phyloP scores from a whole-genome alignment of 2,888 invertebrate genomes.

The Chelonus formosanus region DNA sequence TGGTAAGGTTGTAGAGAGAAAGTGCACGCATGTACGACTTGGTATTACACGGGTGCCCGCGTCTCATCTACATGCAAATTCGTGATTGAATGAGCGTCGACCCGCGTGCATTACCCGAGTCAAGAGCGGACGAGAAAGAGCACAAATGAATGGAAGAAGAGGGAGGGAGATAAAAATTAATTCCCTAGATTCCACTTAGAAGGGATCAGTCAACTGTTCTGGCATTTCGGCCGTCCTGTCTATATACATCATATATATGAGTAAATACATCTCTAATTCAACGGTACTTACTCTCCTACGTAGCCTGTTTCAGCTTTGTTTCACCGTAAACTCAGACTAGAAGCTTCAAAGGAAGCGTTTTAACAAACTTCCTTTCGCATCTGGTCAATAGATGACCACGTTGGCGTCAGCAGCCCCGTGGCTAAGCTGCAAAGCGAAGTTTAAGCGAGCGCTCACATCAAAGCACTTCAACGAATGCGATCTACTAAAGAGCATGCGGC shows the following conservation, averaged over 20 bases:
- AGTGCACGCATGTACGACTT: constrained; percentile 14
- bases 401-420: constrained; percentile 29
- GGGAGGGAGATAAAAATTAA: too few relatives aligned
- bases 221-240: too few relatives aligned
- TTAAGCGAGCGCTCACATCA: constrained; percentile 40
- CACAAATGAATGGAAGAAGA: too few relatives aligned
- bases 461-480: constrained; percentile 37
- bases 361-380: constrained; percentile 14
- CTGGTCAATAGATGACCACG: constrained; percentile 19
- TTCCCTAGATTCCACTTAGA: too few relatives aligned
- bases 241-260: too few relatives aligned
- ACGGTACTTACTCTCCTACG: not conserved
- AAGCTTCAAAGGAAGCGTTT: constrained; percentile 10
- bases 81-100: constrained; percentile 41
- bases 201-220: too few relatives aligned
- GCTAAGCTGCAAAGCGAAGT: constrained; percentile 39
- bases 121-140: not conserved
- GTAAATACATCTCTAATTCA: constrained; percentile 5
- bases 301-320: too few relatives aligned
- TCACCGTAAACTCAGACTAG: too few relatives aligned
- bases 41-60: constrained; percentile 29
- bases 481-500: constrained; percentile 26
- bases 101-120: constrained; percentile 25
- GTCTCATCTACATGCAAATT: constrained; percentile 44
- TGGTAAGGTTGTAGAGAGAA: not conserved